Evolutionary conservation across 1,140 invertebrate genomes (phyloP).

Genomic region (Arctopsyche grandis): DNA sequence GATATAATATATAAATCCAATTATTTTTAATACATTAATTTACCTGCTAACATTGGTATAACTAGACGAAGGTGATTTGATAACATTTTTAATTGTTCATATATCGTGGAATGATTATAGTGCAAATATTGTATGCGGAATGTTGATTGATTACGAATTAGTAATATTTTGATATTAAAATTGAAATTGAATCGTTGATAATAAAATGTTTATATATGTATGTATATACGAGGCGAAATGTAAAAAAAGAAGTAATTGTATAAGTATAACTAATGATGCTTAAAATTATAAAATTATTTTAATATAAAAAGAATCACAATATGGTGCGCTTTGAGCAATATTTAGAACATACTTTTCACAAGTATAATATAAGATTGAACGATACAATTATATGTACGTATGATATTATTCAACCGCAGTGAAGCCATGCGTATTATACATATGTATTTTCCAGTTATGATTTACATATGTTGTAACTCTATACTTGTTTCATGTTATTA

Average conservation of each 20-base stretch:
- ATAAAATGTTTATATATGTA: not conserved
- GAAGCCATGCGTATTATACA: too few species aligned
- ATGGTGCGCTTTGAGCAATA: conserved; percentile 40
- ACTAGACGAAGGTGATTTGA: not conserved
- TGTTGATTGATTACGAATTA: not conserved
- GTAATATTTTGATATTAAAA: not conserved
- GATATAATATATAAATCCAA: not conserved
- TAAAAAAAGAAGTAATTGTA: not conserved
- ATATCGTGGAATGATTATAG: not conserved
- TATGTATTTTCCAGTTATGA: too few species aligned
- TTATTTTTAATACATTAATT: not conserved
- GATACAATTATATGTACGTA: too few species aligned
- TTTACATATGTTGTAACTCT: too few species aligned
- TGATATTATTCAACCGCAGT: too few species aligned
- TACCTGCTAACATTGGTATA: conserved; percentile 16
- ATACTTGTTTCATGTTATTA: too few species aligned
- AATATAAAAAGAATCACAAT: conserved; percentile 29
- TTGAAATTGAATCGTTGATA: not conserved
- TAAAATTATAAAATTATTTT: conserved; percentile 14
- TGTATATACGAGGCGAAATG: conserved; percentile 18
- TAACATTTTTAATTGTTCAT: not conserved
- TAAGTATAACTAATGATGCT: not conserved
- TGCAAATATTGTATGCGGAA: not conserved
- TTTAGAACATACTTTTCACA: not conserved
- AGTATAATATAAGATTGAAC: too few species aligned